A percentile compares a stretch with the other conserved stretches of the same genome.
Evolutionary conservation across 2,113 vertebrate species (phyloP).

Genomic region (pig (Sus scrofa)): DNA sequence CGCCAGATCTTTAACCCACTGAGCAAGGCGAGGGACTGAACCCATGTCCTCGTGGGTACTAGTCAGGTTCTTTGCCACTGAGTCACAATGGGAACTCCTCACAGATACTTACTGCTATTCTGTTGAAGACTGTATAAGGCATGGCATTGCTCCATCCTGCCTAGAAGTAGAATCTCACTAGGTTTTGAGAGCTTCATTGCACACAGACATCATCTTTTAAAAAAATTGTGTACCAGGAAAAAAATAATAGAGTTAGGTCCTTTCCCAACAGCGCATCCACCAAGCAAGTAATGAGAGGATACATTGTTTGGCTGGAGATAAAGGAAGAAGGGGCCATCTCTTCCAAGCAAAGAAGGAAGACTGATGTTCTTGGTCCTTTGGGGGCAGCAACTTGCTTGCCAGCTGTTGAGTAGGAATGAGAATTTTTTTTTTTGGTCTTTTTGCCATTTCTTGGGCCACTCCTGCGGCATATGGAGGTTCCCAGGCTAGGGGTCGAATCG

Average conservation of each 20-base stretch:
- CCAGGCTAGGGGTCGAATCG: too few relatives aligned
- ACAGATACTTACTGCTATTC: constrained; percentile 1
- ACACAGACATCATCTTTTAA: not conserved
- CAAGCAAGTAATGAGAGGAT: not conserved
- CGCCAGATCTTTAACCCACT: too few relatives aligned
- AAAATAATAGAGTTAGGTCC: not conserved
- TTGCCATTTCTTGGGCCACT: too few relatives aligned
- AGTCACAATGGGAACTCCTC: not conserved
- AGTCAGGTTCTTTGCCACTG: too few relatives aligned
- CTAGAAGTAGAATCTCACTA: not conserved
- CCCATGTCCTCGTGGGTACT: too few relatives aligned
- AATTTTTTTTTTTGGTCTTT: too few relatives aligned
- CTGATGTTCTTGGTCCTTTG: not conserved
- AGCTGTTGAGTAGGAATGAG: not conserved
- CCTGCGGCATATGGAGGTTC: too few relatives aligned
- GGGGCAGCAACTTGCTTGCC: not conserved
- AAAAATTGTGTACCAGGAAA: not conserved
- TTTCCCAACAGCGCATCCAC: constrained; percentile 15
- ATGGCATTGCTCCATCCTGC: not conserved
- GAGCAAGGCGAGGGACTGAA: too few relatives aligned
- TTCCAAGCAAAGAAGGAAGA: not conserved
- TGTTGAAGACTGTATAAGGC: not conserved
- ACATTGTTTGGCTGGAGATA: constrained; percentile 45
- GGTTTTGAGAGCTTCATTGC: not conserved
- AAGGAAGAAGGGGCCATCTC: not conserved